Evolutionary conservation across 2,888 invertebrate species (phyloP), one percentile per base, ranked within the genome.

Genomic region (Tiphia femorata): DNA sequence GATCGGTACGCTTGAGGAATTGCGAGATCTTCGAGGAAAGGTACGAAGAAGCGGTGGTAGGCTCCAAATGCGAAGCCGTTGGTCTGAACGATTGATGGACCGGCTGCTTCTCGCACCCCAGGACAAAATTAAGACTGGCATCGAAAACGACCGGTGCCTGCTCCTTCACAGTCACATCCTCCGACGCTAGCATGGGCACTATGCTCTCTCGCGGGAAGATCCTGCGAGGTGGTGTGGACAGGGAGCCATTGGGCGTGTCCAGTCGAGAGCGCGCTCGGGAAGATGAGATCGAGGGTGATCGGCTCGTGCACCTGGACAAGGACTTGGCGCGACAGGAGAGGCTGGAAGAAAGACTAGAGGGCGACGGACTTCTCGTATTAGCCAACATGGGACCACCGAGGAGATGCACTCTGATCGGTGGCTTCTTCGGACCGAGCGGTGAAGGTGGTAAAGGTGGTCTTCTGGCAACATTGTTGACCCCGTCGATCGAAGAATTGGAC

Each of bases 1-100:
- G 95, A 83, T 95, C 95, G 2, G 95, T 95, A 62, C 92, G 87
- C 75, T 89, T 89, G 25, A 95, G 84, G 74, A 95, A 95, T 76
- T 90, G 91, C 50, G 92, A 89, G 49, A 95, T 95, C 84, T 92
- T 92, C 27, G 86, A 88, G 23, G 90, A 89, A 14, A 95, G 85
- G 67, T 90, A 90, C 55, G 91, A 92, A 0, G 94, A 94, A 1
- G 92, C 91, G 0, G 94, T 94, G 42, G 89, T 87, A 29, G 91
- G 89, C 77, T 93, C 93, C 67, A 90, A 84, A 75, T 92, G 91
- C 0, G 94, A 93, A 2, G 94, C 93, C 4, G 90, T 85, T 0
- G 94, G 91, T 49, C 87, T 87, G 48, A 93, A 87, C 14, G 87
- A 87, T 72, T 91, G 91, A 55, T 89, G 87, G 20, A 70, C 62